phyloP scores from a whole-genome alignment of 2,888 invertebrate species.

The Erpobdella octoculata region DNA sequence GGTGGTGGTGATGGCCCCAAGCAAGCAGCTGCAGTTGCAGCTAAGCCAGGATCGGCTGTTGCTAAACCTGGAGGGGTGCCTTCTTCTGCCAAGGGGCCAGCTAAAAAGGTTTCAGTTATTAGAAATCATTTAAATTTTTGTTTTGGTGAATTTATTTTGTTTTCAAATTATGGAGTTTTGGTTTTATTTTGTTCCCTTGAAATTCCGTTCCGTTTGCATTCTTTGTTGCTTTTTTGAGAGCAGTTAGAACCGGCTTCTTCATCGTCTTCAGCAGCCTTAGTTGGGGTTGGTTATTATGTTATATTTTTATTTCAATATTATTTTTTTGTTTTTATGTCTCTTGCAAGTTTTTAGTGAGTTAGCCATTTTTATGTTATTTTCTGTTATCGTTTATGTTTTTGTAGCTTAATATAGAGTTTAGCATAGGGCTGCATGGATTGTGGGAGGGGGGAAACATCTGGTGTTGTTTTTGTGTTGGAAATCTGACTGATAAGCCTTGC shows the following conservation, averaged over 20 bases:
- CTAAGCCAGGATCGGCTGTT: constrained; percentile 37
- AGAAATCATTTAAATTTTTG: neutral
- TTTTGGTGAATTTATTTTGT: neutral
- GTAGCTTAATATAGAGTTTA: too few relatives aligned
- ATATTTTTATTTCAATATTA: neutral
- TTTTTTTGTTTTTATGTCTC: neutral
- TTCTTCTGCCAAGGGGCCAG: constrained; percentile 14
- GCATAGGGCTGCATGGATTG: too few relatives aligned
- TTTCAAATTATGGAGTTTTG: neutral
- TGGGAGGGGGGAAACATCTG: neutral
- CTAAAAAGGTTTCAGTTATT: neutral
- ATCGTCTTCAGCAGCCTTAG: constrained; percentile 14
- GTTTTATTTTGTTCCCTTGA: neutral
- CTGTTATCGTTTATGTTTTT: neutral
- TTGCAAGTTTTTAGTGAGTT: neutral
- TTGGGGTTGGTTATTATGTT: neutral
- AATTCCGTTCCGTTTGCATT: neutral
- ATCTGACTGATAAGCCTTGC: neutral
- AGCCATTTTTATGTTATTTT: neutral
- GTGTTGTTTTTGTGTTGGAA: neutral
- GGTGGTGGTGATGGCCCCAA: constrained; percentile 33
- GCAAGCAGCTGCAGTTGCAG: neutral
- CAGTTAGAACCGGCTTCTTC: neutral
- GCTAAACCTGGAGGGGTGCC: constrained; percentile 30
- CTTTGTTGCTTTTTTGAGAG: neutral